A percentile compares a stretch with the other conserved stretches of the same genome.
These are phyloP conservation scores for Corythoichthys intestinalis DNA, from an alignment of 2,113 vertebrate genomes.

Conservation along the genomic window DNA sequence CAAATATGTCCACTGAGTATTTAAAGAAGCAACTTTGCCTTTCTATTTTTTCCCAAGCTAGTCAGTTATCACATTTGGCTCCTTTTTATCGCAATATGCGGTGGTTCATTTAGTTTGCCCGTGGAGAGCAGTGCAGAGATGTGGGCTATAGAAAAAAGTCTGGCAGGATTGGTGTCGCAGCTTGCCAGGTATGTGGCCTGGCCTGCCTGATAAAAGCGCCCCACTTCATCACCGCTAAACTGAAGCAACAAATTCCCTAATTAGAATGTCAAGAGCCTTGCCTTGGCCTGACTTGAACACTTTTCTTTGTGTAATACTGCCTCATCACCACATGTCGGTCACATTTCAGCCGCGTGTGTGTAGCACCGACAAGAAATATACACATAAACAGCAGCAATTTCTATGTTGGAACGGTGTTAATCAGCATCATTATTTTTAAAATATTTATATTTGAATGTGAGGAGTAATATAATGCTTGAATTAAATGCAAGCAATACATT, in stretches of 20 bases:
- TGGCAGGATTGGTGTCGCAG: constrained; percentile 43
- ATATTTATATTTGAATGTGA: neutral
- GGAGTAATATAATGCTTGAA: constrained; percentile 5
- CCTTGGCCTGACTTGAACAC: constrained; percentile 39
- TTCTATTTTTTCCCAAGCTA: constrained; percentile 11
- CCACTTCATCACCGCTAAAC: constrained; percentile 61
- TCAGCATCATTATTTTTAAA: neutral
- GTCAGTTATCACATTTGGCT: constrained; percentile 45
- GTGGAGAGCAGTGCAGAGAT: constrained; percentile 44
- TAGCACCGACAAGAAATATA: constrained; percentile 18
- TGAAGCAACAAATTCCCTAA: constrained; percentile 61
- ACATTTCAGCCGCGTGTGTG: constrained; percentile 16
- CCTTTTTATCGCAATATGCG: constrained; percentile 36
- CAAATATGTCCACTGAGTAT: constrained; percentile 7
- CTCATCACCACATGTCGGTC: constrained; percentile 29
- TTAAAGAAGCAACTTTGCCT: constrained; percentile 11
- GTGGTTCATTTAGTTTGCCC: constrained; percentile 42
- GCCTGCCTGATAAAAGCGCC: constrained; percentile 59
- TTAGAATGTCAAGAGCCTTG: constrained; percentile 58
- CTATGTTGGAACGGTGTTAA: constrained; percentile 12
- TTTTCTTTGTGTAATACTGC: constrained; percentile 34
- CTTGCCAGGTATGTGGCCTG: constrained; percentile 67
- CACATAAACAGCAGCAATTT: constrained; percentile 4
- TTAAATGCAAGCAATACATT: neutral
- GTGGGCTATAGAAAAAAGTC: constrained; percentile 40